Percentiles rank a stretch among this genome's conserved stretches.
Evolutionary conservation across 2,888 invertebrate genomes (phyloP).

Genomic region (Cantharis nigra): DNA sequence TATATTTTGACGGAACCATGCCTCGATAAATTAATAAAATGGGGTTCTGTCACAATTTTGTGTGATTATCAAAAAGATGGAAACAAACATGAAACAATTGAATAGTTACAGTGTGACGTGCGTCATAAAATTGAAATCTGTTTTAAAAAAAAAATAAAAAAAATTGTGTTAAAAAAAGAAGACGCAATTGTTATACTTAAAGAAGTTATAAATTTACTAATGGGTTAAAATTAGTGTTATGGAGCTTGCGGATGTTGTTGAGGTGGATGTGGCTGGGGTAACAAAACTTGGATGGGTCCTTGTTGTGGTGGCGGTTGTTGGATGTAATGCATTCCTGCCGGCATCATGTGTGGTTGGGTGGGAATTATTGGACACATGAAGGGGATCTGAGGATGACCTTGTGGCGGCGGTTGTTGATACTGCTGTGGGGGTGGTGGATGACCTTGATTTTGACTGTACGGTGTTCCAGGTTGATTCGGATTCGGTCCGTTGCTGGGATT

Average conservation of each 20-base stretch:
- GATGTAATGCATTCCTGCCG: constrained; percentile 56
- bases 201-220: constrained; percentile 23
- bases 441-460: constrained; percentile 39
- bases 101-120: not conserved
- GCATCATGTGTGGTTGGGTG: constrained; percentile 59
- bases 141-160: not conserved
- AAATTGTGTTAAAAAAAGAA: not conserved
- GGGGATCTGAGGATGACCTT: constrained; percentile 60
- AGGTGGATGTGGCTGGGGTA: constrained; percentile 55
- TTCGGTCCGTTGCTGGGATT: constrained; percentile 61
- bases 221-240: constrained; percentile 42
- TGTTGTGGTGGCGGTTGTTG: constrained; percentile 57
- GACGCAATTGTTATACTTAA: constrained; percentile 12
- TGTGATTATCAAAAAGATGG: not conserved
- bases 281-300: constrained; percentile 56
- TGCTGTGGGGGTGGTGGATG: constrained; percentile 61
- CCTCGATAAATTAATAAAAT: not conserved
- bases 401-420: constrained; percentile 64
- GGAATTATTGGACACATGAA: constrained; percentile 65
- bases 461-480: constrained; percentile 51
- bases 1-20: not conserved
- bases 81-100: not conserved
- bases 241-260: constrained; percentile 50
- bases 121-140: not conserved
- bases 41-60: not conserved